Conservation (phyloP, 2,888 invertebrate species). For the Troides oblongomaculatus region DNA sequence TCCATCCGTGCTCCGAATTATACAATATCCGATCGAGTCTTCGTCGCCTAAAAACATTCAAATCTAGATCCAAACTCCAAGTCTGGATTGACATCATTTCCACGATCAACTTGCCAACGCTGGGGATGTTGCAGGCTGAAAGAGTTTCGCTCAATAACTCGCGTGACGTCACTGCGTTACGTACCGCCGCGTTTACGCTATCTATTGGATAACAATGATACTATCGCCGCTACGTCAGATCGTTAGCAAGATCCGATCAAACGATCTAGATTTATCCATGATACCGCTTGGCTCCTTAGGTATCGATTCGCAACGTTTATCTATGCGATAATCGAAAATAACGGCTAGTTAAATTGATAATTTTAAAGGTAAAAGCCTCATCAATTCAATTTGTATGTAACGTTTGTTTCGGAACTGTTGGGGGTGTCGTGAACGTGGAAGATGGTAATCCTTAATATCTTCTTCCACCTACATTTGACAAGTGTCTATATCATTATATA, state of each 20-base stretch:
- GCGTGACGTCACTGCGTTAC: conserved; percentile 24
- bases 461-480: not conserved
- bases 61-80: not conserved
- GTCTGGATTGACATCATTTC: not conserved
- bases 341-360: not conserved
- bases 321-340: not conserved
- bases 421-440: not conserved
- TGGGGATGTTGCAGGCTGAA: conserved; percentile 10
- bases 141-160: conserved; percentile 19
- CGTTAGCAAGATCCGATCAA: conserved; percentile 2
- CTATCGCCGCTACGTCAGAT: conserved; percentile 2
- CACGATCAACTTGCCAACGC: not conserved
- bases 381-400: too few species aligned
- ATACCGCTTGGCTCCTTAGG: not conserved
- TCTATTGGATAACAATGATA: conserved; percentile 12
- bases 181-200: conserved; percentile 1
- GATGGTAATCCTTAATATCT: not conserved
- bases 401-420: too few species aligned
- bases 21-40: too few species aligned
- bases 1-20: too few species aligned
- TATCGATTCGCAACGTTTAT: not conserved
- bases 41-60: too few species aligned
- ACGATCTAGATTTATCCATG: not conserved
- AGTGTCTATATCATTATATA: too few species aligned
- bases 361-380: not conserved